phyloP scores from a whole-genome alignment of 2,113 vertebrate species.

The Progne subis region DNA sequence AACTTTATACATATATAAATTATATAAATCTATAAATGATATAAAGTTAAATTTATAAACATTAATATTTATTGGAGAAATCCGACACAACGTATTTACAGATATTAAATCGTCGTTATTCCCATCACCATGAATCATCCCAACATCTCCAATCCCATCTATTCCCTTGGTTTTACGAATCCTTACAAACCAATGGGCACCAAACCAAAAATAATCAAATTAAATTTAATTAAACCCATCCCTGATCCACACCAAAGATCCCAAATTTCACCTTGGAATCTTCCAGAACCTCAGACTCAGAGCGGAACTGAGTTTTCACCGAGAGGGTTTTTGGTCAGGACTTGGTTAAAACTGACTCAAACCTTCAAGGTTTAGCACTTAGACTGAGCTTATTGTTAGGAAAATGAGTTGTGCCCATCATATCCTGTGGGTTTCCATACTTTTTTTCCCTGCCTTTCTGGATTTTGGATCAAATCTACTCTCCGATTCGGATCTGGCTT shows the following conservation, averaged over 20 bases:
- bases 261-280: not conserved
- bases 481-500: not conserved
- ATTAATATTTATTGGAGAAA: too few relatives aligned
- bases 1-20: too few relatives aligned
- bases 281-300: fast-evolving
- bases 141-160: fast-evolving
- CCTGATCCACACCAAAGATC: too few relatives aligned
- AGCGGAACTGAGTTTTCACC: not conserved
- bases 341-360: not conserved
- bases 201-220: too few relatives aligned
- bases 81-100: too few relatives aligned
- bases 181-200: fast-evolving
- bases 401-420: not conserved
- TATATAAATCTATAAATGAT: too few relatives aligned
- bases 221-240: too few relatives aligned
- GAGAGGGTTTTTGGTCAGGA: not conserved
- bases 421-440: not conserved
- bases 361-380: not conserved
- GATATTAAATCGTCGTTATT: not conserved
- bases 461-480: not conserved
- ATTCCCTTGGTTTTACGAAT: not conserved
- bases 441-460: not conserved
- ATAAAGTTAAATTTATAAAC: too few relatives aligned
- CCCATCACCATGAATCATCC: not conserved
- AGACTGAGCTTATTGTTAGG: not conserved